A percentile compares a stretch with the other conserved stretches of the same genome.
Conservation (phyloP, 1,140 invertebrate genomes). For the Ooceraea biroi region DNA sequence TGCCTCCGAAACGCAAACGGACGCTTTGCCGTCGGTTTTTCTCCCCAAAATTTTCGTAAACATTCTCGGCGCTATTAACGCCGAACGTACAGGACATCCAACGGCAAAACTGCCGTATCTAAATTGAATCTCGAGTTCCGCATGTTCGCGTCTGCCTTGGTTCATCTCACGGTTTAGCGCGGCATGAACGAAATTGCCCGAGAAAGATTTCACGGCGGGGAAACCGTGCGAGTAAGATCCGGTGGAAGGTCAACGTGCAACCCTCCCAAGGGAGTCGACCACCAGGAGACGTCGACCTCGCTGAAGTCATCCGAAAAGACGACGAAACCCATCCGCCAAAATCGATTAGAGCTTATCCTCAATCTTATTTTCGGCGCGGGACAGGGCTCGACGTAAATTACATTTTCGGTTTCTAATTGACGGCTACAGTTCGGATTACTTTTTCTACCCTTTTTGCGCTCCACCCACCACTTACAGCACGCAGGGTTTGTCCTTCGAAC, state of each 20-base stretch:
- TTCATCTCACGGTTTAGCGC: not conserved
- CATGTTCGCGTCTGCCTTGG: not conserved
- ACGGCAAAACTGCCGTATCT: conserved; percentile 41
- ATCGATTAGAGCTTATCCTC: conserved; percentile 54
- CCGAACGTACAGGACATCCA: not conserved
- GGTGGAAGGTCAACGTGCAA: conserved; percentile 29
- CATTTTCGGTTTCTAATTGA: conserved; percentile 54
- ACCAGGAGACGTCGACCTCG: conserved; percentile 38
- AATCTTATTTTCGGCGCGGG: not conserved
- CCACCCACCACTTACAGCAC: not conserved
- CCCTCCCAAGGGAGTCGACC: conserved; percentile 7
- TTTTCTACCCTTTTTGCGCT: not conserved
- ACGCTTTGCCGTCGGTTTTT: conserved; percentile 10
- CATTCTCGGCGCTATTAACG: conserved; percentile 28
- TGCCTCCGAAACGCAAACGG: not conserved
- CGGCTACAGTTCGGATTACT: not conserved
- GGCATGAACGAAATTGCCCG: conserved; percentile 19
- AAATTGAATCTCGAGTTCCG: conserved; percentile 47
- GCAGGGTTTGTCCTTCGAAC: conserved; percentile 45
- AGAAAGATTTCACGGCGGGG: not conserved
- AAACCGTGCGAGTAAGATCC: not conserved
- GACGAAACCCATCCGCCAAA: not conserved
- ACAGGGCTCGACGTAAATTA: conserved; percentile 28
- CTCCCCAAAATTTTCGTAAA: too few species aligned
- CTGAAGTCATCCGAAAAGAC: not conserved